Evolutionary conservation across 2,113 vertebrate genomes (phyloP).

Genomic region (Oryzias javanicus): DNA sequence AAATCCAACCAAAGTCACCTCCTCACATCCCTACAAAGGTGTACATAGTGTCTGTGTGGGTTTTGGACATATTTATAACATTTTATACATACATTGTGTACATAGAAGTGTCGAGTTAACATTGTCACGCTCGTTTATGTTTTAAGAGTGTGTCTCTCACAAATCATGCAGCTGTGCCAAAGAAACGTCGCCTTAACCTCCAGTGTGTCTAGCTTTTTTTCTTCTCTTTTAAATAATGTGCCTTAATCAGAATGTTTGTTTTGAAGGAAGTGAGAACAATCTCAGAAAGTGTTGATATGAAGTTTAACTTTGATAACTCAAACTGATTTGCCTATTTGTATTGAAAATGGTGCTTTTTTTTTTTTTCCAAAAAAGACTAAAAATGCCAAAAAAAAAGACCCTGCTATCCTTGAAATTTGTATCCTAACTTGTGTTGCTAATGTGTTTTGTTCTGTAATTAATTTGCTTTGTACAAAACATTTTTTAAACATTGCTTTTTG

Average conservation of each 20-base stretch:
- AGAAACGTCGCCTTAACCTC: conserved; percentile 69
- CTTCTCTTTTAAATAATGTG: conserved; percentile 35
- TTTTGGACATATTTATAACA: conserved; percentile 82
- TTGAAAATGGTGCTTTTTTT: conserved; percentile 78
- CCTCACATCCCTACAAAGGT: conserved; percentile 66
- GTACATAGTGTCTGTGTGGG: conserved; percentile 79
- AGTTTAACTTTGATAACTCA: conserved; percentile 64
- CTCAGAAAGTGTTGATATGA: conserved; percentile 46
- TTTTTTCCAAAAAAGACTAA: neutral
- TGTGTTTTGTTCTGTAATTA: conserved; percentile 57
- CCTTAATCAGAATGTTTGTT: conserved; percentile 52
- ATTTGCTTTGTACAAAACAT: conserved; percentile 60
- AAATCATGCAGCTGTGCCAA: conserved; percentile 84
- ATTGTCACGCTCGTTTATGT: conserved; percentile 79
- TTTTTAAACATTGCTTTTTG: conserved; percentile 35
- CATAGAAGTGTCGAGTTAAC: conserved; percentile 90
- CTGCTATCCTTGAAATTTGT: conserved; percentile 67
- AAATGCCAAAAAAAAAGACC: conserved; percentile 40
- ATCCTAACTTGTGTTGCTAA: conserved; percentile 52
- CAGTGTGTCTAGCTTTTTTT: conserved; percentile 42
- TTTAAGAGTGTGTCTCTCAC: conserved; percentile 61
- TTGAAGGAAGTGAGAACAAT: conserved; percentile 54
- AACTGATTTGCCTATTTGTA: conserved; percentile 57
- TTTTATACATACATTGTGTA: conserved; percentile 92
- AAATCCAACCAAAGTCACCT: conserved; percentile 38